Evolutionary conservation across 2,888 invertebrate genomes (phyloP).

Genomic region (Abrostola triplasia): DNA sequence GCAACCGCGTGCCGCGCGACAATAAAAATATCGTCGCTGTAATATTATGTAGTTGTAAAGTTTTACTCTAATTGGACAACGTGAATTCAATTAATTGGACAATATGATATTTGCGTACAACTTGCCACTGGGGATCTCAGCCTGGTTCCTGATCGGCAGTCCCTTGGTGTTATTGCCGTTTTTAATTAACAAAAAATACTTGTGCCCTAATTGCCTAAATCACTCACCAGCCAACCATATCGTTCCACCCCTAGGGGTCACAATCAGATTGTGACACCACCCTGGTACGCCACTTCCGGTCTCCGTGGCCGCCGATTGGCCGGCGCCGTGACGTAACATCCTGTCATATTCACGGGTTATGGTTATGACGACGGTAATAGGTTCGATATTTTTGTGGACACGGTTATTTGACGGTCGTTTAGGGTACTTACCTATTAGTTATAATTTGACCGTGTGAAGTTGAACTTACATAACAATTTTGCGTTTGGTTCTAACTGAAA

Average conservation of each 20-base stretch:
- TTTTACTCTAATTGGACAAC: neutral
- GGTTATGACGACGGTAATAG: constrained; percentile 47
- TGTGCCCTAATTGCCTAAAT: constrained; percentile 55
- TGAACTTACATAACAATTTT: neutral
- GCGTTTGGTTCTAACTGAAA: too few relatives aligned
- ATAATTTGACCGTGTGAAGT: constrained; percentile 1
- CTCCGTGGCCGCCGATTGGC: constrained; percentile 49
- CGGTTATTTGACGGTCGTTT: constrained; percentile 27
- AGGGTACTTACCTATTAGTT: neutral
- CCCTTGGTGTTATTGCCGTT: constrained; percentile 12
- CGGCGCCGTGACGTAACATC: constrained; percentile 48
- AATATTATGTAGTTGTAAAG: neutral
- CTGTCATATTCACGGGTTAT: constrained; percentile 47
- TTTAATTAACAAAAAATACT: constrained; percentile 54
- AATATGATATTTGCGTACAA: constrained; percentile 27
- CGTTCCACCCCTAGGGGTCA: constrained; percentile 47
- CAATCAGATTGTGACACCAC: constrained; percentile 56
- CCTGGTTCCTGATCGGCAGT: constrained; percentile 27
- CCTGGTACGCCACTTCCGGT: constrained; percentile 56
- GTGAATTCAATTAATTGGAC: constrained; percentile 1
- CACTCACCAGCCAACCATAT: constrained; percentile 52
- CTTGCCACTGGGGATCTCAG: constrained; percentile 29
- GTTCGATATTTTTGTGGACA: constrained; percentile 43
- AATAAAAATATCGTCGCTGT: neutral
- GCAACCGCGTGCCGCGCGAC: neutral